phyloP scores from a whole-genome alignment of 2,113 vertebrate species.

The Procavia capensis region DNA sequence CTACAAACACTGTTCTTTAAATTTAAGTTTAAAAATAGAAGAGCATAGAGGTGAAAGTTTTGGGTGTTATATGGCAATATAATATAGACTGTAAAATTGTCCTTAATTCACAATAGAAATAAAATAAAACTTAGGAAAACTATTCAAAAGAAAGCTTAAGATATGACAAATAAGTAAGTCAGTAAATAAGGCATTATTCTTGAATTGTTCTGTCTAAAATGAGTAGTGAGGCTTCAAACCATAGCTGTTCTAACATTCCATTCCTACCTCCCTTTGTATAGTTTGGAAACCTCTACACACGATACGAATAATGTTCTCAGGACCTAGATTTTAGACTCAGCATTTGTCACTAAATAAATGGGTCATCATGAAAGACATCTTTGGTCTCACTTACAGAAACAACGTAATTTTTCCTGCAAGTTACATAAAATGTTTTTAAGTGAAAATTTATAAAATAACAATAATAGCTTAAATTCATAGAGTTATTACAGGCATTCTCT shows the following conservation, averaged over 20 bases:
- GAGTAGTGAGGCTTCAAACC: background rate
- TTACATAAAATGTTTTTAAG: background rate
- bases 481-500: background rate
- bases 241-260: accelerated
- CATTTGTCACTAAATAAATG: background rate
- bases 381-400: background rate
- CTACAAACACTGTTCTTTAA: too few relatives aligned
- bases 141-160: background rate
- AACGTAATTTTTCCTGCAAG: background rate
- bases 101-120: too few relatives aligned
- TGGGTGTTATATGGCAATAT: too few relatives aligned
- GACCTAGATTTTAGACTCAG: background rate
- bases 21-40: background rate
- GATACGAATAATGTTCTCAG: background rate
- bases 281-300: background rate
- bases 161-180: background rate
- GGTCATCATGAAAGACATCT: background rate
- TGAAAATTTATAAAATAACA: background rate
- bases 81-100: too few relatives aligned
- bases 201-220: background rate
- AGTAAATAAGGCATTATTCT: background rate
- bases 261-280: accelerated
- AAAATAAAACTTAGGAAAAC: background rate
- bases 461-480: background rate
- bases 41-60: too few relatives aligned